These are phyloP conservation scores for Gallinago solitaria DNA, from an alignment of 2,797 vertebrate genomes.

Conservation along the genomic window DNA sequence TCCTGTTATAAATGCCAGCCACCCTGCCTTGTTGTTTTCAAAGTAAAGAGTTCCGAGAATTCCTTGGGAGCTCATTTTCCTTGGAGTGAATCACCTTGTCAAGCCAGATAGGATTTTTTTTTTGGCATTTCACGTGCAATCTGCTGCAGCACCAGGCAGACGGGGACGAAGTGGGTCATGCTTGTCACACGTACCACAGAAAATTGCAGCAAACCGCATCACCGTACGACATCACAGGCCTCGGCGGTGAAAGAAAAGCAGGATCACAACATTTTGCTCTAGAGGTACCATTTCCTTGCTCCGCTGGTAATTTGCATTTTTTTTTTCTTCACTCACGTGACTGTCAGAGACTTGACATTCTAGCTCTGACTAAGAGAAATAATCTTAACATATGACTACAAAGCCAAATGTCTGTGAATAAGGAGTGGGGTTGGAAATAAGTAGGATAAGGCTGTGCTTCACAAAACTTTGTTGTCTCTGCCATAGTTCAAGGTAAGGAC, in stretches of 20 bases:
- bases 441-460: background rate
- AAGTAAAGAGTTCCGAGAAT: background rate
- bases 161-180: background rate
- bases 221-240: background rate
- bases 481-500: background rate
- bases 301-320: background rate
- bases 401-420: background rate
- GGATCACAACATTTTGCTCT: background rate
- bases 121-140: background rate
- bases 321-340: background rate
- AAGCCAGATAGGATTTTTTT: background rate
- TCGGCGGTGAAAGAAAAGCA: background rate
- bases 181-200: background rate
- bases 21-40: background rate
- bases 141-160: background rate
- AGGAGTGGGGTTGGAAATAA: background rate
- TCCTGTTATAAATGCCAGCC: background rate
- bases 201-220: background rate
- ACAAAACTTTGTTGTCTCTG: background rate
- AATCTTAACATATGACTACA: background rate
- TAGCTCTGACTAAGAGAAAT: background rate
- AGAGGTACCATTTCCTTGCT: background rate
- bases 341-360: background rate
- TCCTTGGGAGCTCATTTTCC: background rate
- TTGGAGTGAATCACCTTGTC: constrained; percentile 35